phyloP scores from a whole-genome alignment of 92 coral and sea anemone species.

The Phenganax marumi region DNA sequence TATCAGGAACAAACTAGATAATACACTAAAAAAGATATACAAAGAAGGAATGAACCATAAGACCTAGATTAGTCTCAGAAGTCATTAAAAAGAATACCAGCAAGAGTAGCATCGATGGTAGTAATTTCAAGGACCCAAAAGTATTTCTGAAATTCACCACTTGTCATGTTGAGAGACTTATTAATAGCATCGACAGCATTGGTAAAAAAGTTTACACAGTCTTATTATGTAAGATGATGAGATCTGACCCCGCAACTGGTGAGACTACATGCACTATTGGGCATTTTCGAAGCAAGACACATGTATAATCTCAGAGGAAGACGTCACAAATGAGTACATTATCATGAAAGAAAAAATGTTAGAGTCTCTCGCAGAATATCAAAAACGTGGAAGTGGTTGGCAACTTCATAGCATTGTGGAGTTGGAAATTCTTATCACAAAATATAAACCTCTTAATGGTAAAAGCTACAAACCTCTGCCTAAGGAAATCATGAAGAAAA shows the following conservation, averaged over 20 bases:
- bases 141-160: neutral
- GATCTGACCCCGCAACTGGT: neutral
- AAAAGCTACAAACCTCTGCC: neutral
- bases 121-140: neutral
- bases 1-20: neutral
- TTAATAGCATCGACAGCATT: neutral
- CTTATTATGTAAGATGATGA: neutral
- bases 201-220: neutral
- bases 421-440: neutral
- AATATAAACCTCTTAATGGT: neutral
- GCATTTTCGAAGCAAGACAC: neutral
- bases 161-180: neutral
- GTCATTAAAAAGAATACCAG: neutral
- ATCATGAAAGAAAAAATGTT: constrained; percentile 9
- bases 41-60: neutral
- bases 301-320: neutral
- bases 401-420: neutral
- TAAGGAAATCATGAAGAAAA: neutral
- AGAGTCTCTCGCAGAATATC: neutral
- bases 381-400: constrained; percentile 4
- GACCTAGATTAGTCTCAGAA: neutral
- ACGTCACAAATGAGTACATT: neutral
- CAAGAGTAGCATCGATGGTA: neutral
- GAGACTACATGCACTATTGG: neutral
- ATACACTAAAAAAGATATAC: neutral